Conservation (phyloP, 2,113 vertebrate species). For the Labeo catla region DNA sequence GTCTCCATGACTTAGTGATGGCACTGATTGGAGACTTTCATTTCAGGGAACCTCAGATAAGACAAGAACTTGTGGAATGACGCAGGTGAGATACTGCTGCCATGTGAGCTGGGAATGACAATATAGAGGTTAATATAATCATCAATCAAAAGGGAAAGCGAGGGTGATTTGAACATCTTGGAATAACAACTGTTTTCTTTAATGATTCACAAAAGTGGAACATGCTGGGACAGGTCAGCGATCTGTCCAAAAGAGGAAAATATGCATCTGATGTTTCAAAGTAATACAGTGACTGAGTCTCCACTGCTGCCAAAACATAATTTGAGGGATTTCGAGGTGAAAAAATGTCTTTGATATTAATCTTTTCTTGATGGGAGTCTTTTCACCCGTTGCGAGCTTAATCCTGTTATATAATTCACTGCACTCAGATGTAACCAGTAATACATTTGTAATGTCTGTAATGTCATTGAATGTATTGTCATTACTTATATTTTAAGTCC, state of each 20-base stretch:
- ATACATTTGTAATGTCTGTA: background rate
- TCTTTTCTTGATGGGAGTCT: constrained; percentile 29
- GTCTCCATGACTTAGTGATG: background rate
- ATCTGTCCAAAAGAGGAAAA: constrained; percentile 47
- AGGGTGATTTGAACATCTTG: background rate
- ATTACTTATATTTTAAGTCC: background rate
- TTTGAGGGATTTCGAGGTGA: constrained; percentile 48
- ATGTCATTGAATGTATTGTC: background rate
- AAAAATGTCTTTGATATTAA: constrained; percentile 21
- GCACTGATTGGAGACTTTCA: background rate
- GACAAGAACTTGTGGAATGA: background rate
- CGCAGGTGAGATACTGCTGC: background rate
- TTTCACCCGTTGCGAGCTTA: background rate
- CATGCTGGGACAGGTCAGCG: constrained; percentile 67
- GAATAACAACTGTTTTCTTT: constrained; percentile 16
- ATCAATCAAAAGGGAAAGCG: background rate
- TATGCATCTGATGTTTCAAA: constrained; percentile 56
- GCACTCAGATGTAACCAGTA: background rate
- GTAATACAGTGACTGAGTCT: constrained; percentile 51
- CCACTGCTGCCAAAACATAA: constrained; percentile 57
- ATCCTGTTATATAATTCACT: constrained; percentile 17
- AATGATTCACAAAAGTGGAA: constrained; percentile 50
- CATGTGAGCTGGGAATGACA: background rate
- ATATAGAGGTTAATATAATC: background rate
- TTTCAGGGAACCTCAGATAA: constrained; percentile 1